phyloP scores from a whole-genome alignment of 2,797 vertebrate genomes.

The Nasua narica region DNA sequence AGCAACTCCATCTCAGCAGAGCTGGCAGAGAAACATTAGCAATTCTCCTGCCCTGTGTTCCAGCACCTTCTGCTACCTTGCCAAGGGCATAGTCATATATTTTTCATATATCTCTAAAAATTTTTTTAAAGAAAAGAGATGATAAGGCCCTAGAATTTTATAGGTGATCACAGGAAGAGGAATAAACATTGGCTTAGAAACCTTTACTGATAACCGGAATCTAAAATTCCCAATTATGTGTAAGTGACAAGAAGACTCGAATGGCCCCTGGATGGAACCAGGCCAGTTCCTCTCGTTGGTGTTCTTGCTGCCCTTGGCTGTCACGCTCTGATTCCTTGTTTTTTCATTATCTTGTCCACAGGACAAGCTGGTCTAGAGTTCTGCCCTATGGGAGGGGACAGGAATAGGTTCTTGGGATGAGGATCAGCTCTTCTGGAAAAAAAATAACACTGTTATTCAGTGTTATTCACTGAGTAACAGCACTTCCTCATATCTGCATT shows the following conservation, averaged over 20 bases:
- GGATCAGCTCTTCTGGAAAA: background rate
- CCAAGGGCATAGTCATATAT: background rate
- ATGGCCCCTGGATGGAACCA: background rate
- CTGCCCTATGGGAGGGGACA: background rate
- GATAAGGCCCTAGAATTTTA: background rate
- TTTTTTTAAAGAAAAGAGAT: background rate
- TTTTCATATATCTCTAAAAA: conserved; percentile 44
- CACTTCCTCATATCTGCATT: background rate
- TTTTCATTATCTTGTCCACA: conserved; percentile 33
- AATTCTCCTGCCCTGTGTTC: background rate
- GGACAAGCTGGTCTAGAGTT: conserved; percentile 8
- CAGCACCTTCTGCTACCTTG: background rate
- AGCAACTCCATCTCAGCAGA: background rate
- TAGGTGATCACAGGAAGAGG: background rate
- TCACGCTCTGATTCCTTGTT: conserved; percentile 19
- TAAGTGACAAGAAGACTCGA: background rate
- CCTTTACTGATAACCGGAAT: background rate
- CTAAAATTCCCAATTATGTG: background rate
- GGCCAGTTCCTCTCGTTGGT: background rate
- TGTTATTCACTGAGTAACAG: background rate
- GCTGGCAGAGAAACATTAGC: background rate
- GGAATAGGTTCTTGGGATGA: background rate
- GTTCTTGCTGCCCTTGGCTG: background rate
- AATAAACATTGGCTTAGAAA: background rate
- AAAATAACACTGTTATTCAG: too few relatives aligned